phyloP scores from a whole-genome alignment of 2,888 invertebrate genomes.

The Aporophyla lueneburgensis region DNA sequence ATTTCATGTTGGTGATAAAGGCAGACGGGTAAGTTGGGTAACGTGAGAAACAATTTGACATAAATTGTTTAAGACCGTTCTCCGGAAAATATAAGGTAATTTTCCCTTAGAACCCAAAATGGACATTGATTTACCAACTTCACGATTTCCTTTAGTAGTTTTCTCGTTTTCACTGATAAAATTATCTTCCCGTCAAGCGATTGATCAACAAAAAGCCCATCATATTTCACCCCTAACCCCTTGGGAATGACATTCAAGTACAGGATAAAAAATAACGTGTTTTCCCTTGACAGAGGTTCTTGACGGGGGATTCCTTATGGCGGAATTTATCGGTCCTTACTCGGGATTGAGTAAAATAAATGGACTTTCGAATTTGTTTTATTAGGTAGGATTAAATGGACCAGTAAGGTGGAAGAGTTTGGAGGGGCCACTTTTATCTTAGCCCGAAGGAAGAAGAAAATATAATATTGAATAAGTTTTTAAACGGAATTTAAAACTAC shows the following conservation, averaged over 20 bases:
- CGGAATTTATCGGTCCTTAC: slow-evolving; percentile 57
- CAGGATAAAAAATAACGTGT: slow-evolving; percentile 55
- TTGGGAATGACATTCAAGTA: slow-evolving; percentile 25
- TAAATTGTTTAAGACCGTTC: neutral
- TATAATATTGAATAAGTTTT: neutral
- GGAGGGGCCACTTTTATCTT: neutral
- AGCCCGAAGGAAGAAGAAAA: neutral
- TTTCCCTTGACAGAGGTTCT: slow-evolving; percentile 34
- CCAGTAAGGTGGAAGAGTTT: slow-evolving; percentile 23
- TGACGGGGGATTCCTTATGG: slow-evolving; percentile 42
- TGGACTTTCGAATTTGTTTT: slow-evolving; percentile 56
- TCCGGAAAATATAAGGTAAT: neutral
- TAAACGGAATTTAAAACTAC: neutral
- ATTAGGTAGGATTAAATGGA: slow-evolving; percentile 45
- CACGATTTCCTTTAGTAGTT: neutral
- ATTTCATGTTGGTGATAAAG: neutral
- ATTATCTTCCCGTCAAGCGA: slow-evolving; percentile 3
- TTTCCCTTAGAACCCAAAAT: neutral
- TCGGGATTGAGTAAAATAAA: slow-evolving; percentile 53
- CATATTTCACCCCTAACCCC: slow-evolving; percentile 48
- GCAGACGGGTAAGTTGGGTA: neutral
- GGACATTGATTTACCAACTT: slow-evolving; percentile 4
- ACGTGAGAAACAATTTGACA: neutral
- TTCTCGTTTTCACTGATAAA: neutral
- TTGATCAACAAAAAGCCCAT: slow-evolving; percentile 23